phyloP scores from a whole-genome alignment of 2,797 vertebrate genomes.

The Tangara arthus region DNA sequence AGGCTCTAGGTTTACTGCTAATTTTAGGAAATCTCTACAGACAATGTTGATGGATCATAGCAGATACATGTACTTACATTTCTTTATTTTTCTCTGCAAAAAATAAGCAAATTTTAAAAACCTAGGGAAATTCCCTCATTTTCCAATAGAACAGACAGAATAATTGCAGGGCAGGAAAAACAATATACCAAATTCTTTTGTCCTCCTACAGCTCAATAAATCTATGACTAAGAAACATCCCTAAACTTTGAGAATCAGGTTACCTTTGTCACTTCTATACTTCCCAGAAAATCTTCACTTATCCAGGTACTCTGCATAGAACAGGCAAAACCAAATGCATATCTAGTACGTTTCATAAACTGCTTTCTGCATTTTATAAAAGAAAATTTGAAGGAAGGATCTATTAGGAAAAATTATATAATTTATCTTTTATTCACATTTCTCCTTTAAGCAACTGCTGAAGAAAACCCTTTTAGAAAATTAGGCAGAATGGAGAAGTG shows the following conservation, averaged over 20 bases:
- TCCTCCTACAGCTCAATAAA: background rate
- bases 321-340: background rate
- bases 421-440: background rate
- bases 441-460: background rate
- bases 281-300: background rate
- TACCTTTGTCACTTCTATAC: background rate
- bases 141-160: background rate
- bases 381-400: background rate
- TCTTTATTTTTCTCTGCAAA: background rate
- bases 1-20: background rate
- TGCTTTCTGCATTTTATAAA: background rate
- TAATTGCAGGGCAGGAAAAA: background rate
- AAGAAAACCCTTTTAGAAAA: background rate
- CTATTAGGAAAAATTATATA: background rate
- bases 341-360: background rate
- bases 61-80: background rate
- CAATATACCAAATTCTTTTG: background rate
- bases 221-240: background rate
- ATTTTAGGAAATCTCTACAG: background rate
- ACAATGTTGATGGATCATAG: background rate
- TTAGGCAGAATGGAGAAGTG: background rate
- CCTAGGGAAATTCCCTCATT: background rate
- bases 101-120: background rate
- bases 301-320: background rate
- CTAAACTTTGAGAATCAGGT: background rate